Base-by-base conservation (phyloP, 2,113 vertebrate genomes). In the Saccopteryx bilineata region DNA sequence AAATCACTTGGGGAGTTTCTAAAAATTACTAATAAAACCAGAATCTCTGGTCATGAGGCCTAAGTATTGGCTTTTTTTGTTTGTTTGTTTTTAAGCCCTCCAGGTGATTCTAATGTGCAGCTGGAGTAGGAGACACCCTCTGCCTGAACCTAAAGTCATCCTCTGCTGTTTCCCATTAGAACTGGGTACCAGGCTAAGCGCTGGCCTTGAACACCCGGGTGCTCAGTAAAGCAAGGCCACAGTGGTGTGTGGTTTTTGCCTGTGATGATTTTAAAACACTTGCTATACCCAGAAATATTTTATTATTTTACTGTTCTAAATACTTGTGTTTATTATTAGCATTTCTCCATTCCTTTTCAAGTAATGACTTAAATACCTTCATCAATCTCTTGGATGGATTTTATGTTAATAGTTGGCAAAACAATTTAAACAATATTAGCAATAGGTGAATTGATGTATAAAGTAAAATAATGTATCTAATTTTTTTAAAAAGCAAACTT, bases 311-410 rank as follows among this genome's bases (percentile, higher is more conserved):
- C 46, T 79, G 23, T 81, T 69, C 21, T 96, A 17, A 65, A 87
- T 83, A 50, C 90, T 96, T 71, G 1, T 87, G 18, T 90, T 15
- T 92, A 23, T 82, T 96, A 66, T 63, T 91, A 93, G 18, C 17
- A 60, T 96, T 91, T 94, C 33, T 87, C 18, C 21, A 86, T 66
- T 14, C 14, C 46, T 91, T 28, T 95, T 93, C 71, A 86, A 76
- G 28, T 52, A 61, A 6, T 23, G 23, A 82, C 63, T 87, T 96
- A 46, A 89, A 86, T 91, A 58, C 17, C 24, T 66, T 96, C 33
- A 31, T 81, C 72, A 95, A 26, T 86, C 24, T 79, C 33, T 71
- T 58, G 31, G 33, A 46, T 80, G 23, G 50, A 78, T 85, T 96
- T 95, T 80, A 72, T 46, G 33, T 84, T 87, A 72, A 17, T 86